These are phyloP conservation scores for Trichacis sp. DNA, from an alignment of 2,888 invertebrate species.

Conservation along the genomic window DNA sequence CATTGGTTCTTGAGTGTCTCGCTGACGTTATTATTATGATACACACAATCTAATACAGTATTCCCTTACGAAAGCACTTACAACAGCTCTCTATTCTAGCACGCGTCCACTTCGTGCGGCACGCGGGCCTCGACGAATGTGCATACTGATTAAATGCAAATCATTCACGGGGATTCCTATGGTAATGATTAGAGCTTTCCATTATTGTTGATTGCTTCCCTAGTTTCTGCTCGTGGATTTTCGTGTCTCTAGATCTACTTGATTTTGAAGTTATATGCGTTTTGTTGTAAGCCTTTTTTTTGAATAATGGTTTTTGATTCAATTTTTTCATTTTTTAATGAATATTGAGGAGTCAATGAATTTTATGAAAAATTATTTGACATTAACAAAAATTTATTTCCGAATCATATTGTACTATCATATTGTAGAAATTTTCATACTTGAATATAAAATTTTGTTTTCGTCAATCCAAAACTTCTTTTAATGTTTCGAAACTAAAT, in stretches of 20 bases:
- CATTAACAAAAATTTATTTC: too few relatives aligned
- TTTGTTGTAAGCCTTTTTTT: too few relatives aligned
- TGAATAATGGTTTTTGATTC: too few relatives aligned
- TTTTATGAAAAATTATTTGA: too few relatives aligned
- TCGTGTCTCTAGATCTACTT: background rate
- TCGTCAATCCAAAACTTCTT: too few relatives aligned
- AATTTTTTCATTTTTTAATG: too few relatives aligned
- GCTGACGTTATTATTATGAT: conserved; percentile 31
- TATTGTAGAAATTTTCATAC: too few relatives aligned
- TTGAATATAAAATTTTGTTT: too few relatives aligned
- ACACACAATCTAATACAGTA: conserved; percentile 33
- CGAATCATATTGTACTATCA: too few relatives aligned
- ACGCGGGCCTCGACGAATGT: conserved; percentile 47
- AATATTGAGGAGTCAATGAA: too few relatives aligned
- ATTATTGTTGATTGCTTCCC: conserved; percentile 44
- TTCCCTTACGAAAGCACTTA: conserved; percentile 32
- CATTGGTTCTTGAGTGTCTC: conserved; percentile 5
- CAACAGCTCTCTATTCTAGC: conserved; percentile 38
- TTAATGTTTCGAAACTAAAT: too few relatives aligned
- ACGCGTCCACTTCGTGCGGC: conserved; percentile 51
- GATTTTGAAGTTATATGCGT: too few relatives aligned
- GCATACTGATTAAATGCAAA: conserved; percentile 47
- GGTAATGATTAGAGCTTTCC: conserved; percentile 45
- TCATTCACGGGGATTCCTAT: conserved; percentile 43
- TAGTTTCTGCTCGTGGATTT: background rate